Base-by-base conservation (phyloP, 2,113 vertebrate genomes). In the Quiscalus mexicanus region DNA sequence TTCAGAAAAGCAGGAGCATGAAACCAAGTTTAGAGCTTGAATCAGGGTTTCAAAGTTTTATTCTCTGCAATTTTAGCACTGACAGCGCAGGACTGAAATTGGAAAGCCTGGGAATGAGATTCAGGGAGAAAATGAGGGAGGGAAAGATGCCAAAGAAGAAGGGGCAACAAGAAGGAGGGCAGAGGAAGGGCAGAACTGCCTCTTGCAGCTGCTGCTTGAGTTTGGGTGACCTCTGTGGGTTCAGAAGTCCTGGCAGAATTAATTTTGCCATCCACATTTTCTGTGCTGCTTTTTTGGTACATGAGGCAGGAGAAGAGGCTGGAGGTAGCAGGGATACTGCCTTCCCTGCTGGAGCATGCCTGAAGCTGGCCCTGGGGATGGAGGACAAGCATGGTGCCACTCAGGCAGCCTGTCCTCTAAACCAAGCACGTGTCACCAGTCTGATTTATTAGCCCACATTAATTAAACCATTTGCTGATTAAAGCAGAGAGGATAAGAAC, bases 401-500 rank as follows among this genome's bases (percentile, higher is more conserved):
- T 44, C 3, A 2, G 37, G 10, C n/a, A 70, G 11, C 62, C 37
- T 81, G 64, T 49, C 53, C 50, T 75, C 12, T 28, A 65, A 50
- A 58, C 64, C 33, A 16, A 47, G 42, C 31, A 44, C 0, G 0
- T 67, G 41, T 19, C 42, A 8, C 25, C 59, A 28, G 25, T 39
- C 65, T 81, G 63, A 73, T 76, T 22, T 30, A 47, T 56, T 41
- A 30, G 3, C 17, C 21, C 49, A 33, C 47, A 22, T 35, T 55
- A 31, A 65, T 85, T 33, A 71, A 85, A 41, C 9, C 20, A 39
- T 60, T 33, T 31, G 8, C 24, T 42, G 22, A 41, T 60, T n/a
- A 80, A 14, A 73, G 22, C n/a, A 69, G 50, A 64, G 70, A 62
- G 15, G 10, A 41, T 52, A 73, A 69, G 39, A 53, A 28, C 37